Evolutionary conservation across 2,797 vertebrate genomes (phyloP).

Genomic region (Poecilia wingei): DNA sequence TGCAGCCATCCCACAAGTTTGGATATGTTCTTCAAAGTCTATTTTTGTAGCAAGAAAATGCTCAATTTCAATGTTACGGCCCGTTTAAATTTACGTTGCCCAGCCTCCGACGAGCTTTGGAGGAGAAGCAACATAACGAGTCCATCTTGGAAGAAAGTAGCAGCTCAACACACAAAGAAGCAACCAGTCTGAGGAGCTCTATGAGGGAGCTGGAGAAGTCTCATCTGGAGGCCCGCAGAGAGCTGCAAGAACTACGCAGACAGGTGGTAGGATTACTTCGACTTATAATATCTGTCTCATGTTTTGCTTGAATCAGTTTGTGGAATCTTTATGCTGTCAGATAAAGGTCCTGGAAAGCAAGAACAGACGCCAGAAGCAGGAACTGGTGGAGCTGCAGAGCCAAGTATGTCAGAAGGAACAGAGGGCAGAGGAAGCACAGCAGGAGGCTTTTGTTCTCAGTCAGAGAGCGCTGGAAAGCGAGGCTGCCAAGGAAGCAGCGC

Average conservation of each 20-base stretch:
- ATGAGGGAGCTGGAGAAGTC: slow-evolving; percentile 80
- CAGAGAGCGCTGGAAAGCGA: slow-evolving; percentile 78
- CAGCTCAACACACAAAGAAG: slow-evolving; percentile 74
- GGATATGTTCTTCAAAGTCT: neutral
- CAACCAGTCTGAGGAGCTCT: slow-evolving; percentile 67
- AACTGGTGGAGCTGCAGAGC: slow-evolving; percentile 79
- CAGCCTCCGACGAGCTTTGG: slow-evolving; percentile 80
- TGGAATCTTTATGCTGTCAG: slow-evolving; percentile 61
- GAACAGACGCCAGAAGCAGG: slow-evolving; percentile 71
- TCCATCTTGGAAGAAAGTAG: slow-evolving; percentile 77
- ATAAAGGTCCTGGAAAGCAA: slow-evolving; percentile 82
- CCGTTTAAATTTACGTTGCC: slow-evolving; percentile 11
- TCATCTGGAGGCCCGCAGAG: slow-evolving; percentile 71
- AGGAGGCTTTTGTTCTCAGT: slow-evolving; percentile 75
- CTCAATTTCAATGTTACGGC: neutral
- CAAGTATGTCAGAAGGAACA: slow-evolving; percentile 75
- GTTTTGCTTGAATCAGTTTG: slow-evolving; percentile 18
- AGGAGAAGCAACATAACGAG: slow-evolving; percentile 83
- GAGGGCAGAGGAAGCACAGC: slow-evolving; percentile 73
- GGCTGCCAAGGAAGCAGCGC: slow-evolving; percentile 73
- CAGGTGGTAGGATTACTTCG: slow-evolving; percentile 75
- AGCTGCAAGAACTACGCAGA: slow-evolving; percentile 83
- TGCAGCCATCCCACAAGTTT: slow-evolving; percentile 35
- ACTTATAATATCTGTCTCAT: slow-evolving; percentile 24
- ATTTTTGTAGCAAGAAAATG: neutral